Percentiles rank a stretch among this genome's conserved stretches.
Conservation (phyloP, 2,888 invertebrate species). For the Mesopsocus fuscifrons region DNA sequence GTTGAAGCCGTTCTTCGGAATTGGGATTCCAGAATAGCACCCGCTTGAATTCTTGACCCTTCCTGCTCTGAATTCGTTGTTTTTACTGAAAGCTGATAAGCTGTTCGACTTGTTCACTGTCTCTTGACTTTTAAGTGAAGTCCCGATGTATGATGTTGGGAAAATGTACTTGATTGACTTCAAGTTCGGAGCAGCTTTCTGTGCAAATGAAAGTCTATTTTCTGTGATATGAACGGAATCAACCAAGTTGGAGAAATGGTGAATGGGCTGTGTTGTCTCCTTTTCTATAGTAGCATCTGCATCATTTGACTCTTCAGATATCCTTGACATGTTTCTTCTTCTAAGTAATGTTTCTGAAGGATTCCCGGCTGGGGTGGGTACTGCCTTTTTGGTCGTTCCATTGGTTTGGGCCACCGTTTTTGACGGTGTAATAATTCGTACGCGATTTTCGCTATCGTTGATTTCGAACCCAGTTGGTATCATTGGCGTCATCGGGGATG, state of each 20-base stretch:
- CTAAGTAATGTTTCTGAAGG: background rate
- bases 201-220: background rate
- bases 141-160: slow-evolving; percentile 6
- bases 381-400: background rate
- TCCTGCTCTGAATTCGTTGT: background rate
- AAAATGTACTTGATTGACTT: slow-evolving; percentile 6
- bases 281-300: background rate
- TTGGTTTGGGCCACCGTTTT: background rate
- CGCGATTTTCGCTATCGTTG: background rate
- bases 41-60: background rate
- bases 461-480: background rate
- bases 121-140: slow-evolving; percentile 2
- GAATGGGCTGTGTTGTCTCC: background rate
- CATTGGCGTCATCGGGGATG: background rate
- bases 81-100: slow-evolving; percentile 1
- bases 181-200: background rate
- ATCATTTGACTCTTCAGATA: slow-evolving; percentile 5
- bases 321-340: slow-evolving; percentile 4
- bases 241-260: slow-evolving; percentile 2
- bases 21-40: background rate
- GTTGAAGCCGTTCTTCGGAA: background rate
- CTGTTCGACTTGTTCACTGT: slow-evolving; percentile 5
- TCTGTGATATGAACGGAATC: slow-evolving; percentile 3
- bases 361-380: background rate
- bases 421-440: background rate